Base-by-base conservation (phyloP, 1,140 invertebrate genomes). In the Calephelis nemesis region DNA sequence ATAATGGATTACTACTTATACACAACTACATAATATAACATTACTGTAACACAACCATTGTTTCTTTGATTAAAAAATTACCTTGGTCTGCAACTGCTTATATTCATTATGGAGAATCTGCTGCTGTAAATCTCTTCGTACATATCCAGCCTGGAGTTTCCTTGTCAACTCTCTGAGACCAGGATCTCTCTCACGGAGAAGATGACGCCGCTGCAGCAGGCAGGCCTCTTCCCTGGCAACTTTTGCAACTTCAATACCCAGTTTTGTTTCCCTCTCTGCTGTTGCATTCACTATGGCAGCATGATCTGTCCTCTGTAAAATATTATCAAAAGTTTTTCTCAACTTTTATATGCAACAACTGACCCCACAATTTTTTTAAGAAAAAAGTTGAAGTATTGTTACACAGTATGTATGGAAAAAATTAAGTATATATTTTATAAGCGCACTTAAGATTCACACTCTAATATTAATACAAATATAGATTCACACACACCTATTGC, bases 101-200 rank as follows among this genome's bases (percentile, higher is more conserved):
- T 90, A 90, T 62, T 91, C 69, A 75, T 91, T 91, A 58, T 87
- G 72, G n/a, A 84, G 58, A 30, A 91, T 91, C 66, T 91, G 88
- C 49, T 87, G 83, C 54, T 83, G 71, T 5, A 85, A 47, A 69
- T 91, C 88, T 45, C 82, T 73, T 67, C 85, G 84, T 0, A 88
- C 83, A 71, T 91, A 91, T 1, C 84, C 87, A 7, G 84, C 84
- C 54, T 87, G 80, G 9, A 91, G 69, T 47, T 85, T 87, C 62
- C 70, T 78, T 2, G 70, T 60, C 54, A 91, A 64, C n/a, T 77
- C 70, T 11, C 85, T 63, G 0, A 91, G 74, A 40, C 76, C 71
- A 0, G 86, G 87, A 19, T 91, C 88, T 19, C 78, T 62, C 50
- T 91, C 87, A 5, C 88, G 66, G 5, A 91, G 68, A 63, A 84